Evolutionary conservation across 2,797 vertebrate genomes (phyloP).

Genomic region (Pyrocephalus nanus): DNA sequence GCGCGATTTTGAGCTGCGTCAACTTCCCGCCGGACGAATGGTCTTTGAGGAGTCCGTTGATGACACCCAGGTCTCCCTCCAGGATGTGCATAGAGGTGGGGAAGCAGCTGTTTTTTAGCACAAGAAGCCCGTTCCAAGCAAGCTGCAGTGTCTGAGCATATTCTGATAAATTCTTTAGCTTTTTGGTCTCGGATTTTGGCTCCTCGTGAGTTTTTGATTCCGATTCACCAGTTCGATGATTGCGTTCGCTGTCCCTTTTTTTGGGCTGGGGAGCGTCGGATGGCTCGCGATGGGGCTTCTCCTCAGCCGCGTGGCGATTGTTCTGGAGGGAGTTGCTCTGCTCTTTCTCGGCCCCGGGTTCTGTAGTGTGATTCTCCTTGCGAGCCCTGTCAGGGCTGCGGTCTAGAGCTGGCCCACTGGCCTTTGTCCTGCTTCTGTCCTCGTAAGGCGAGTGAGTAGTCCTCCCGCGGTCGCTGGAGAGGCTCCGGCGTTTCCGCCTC

Average conservation of each 20-base stretch:
- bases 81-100: constrained; percentile 94
- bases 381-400: constrained; percentile 87
- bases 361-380: constrained; percentile 86
- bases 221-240: constrained; percentile 80
- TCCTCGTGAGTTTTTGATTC: constrained; percentile 79
- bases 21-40: constrained; percentile 80
- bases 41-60: constrained; percentile 87
- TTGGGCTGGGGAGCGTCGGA: constrained; percentile 77
- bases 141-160: constrained; percentile 88
- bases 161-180: constrained; percentile 85
- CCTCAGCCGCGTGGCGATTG: constrained; percentile 81
- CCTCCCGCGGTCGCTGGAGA: constrained; percentile 81
- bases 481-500: constrained; percentile 83
- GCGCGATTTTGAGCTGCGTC: constrained; percentile 95
- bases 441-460: constrained; percentile 76
- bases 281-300: constrained; percentile 72
- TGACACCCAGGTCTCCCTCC: constrained; percentile 89
- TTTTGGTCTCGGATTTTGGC: constrained; percentile 73
- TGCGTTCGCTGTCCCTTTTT: constrained; percentile 79
- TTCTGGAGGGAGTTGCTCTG: constrained; percentile 79
- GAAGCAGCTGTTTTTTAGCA: constrained; percentile 98
- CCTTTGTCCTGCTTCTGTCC: constrained; percentile 84
- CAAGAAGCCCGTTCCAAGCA: constrained; percentile 92
- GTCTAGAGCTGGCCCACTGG: constrained; percentile 79
- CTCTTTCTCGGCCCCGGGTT: constrained; percentile 84